Evolutionary conservation across 37 sponge, comb jelly and placozoan species (phyloP), one percentile per base, ranked within the genome.

Genomic region (Crambe crambe): DNA sequence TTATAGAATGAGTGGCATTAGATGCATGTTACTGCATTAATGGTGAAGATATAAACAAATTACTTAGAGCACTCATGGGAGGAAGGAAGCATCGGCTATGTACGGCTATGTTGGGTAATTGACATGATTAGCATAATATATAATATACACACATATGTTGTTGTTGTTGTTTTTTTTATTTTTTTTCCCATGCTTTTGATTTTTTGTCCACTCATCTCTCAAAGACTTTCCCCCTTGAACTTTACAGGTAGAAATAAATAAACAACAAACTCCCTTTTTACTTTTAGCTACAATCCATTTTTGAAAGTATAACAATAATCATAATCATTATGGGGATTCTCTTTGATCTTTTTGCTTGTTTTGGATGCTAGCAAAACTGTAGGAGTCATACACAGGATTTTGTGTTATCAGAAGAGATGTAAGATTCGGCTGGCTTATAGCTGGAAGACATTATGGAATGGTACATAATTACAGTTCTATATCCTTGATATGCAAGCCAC

Each of bases 331-430:
- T 47, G 51, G 51, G 6, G 12, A 15, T 15, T 47, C 12, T 15
- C 51, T 15, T 6, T 47, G 12, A 47, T 77, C 10, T 64, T 31
- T 43, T 61, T 61, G 25, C 6, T 23, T 61, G 15, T 61, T 23
- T 8, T 61, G 63, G 29, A 23, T n/a, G n/a, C n/a, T 62, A 95
- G 96, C 60, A 97, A 86, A 56, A 83, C 88, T 80, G 60, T 96
- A 56, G 96, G 99, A 3, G 76, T 98, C n/a, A 82, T 93, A 12
- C 99, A 95, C 83, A 83, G 99, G 26, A 38, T 95, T 56, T 82
- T 98, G 26, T 95, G 99, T 58, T 93, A 95, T 43, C 96, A 98
- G 83, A 98, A 98, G 82, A 84, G 95, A 43, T 89, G 88, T 75
- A 80, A 90, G 59, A 89, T 95, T 29, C 76, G 99, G 70, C 73